phyloP scores from a whole-genome alignment of 2,797 vertebrate species.

The Xerus rutilus region DNA sequence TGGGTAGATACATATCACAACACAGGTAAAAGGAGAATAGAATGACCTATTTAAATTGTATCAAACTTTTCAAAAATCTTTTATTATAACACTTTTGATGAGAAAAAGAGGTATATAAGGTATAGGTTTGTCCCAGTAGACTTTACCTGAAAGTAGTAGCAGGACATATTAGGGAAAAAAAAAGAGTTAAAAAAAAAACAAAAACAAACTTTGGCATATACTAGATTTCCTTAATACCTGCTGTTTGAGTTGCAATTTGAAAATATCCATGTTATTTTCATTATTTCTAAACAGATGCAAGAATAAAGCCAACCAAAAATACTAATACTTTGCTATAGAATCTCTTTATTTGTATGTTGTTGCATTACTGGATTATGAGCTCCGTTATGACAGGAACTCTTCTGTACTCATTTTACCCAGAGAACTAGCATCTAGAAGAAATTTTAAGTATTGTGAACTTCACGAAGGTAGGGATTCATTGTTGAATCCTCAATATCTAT shows the following conservation, averaged over 20 bases:
- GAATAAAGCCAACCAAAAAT: not conserved
- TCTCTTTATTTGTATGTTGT: not conserved
- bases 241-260: constrained; percentile 7
- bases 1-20: constrained; percentile 99
- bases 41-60: constrained; percentile 11
- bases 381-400: not conserved
- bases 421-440: not conserved
- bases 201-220: not conserved
- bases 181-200: not conserved
- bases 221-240: not conserved
- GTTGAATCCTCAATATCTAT: not conserved
- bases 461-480: not conserved
- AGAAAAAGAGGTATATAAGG: not conserved
- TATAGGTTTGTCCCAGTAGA: constrained; percentile 18
- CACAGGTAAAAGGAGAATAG: constrained; percentile 89
- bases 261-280: constrained; percentile 44
- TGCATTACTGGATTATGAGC: not conserved
- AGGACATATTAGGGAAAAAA: constrained; percentile 1
- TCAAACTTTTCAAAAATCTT: not conserved
- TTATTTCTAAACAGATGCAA: constrained; percentile 16
- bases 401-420: not conserved
- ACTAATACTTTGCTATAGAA: not conserved
- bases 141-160: constrained; percentile 14
- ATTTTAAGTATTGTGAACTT: not conserved
- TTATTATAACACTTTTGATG: constrained; percentile 24